Evolutionary conservation across 2,888 invertebrate genomes (phyloP).

Genomic region (Rotaria sp.): DNA sequence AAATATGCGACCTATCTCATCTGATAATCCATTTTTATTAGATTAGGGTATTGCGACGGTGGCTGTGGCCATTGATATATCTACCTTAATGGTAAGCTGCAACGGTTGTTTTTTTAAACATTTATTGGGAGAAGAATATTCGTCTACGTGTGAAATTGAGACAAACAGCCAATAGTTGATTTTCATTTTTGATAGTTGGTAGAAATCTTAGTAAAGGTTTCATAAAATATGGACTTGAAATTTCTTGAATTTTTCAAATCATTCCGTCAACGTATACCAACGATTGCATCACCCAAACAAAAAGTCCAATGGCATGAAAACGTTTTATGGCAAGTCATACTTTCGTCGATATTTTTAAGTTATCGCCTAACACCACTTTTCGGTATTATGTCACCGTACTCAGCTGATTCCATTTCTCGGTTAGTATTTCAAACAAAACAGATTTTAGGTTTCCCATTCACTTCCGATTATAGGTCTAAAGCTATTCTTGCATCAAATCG

Average conservation of each 20-base stretch:
- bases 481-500: conserved; percentile 97
- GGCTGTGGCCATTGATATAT: too few relatives aligned
- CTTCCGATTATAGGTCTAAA: conserved; percentile 64
- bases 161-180: too few relatives aligned
- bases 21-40: too few relatives aligned
- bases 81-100: too few relatives aligned
- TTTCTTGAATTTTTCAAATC: conserved; percentile 99
- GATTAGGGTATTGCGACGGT: too few relatives aligned
- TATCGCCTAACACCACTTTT: conserved; percentile 98
- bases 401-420: conserved; percentile 99
- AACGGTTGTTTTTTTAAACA: too few relatives aligned
- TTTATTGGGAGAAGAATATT: too few relatives aligned
- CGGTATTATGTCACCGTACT: conserved; percentile 99
- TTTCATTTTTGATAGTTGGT: too few relatives aligned
- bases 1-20: too few relatives aligned
- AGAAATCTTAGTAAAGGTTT: too few relatives aligned
- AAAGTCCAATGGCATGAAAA: conserved; percentile 99
- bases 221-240: conserved; percentile 63
- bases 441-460: background rate
- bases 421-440: background rate
- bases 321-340: conserved; percentile 99
- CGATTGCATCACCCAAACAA: conserved; percentile 98
- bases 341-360: conserved; percentile 97
- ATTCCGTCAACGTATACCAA: conserved; percentile 98
- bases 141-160: too few relatives aligned